phyloP scores from a whole-genome alignment of 2,113 vertebrate species.

The Elephantulus edwardii region DNA sequence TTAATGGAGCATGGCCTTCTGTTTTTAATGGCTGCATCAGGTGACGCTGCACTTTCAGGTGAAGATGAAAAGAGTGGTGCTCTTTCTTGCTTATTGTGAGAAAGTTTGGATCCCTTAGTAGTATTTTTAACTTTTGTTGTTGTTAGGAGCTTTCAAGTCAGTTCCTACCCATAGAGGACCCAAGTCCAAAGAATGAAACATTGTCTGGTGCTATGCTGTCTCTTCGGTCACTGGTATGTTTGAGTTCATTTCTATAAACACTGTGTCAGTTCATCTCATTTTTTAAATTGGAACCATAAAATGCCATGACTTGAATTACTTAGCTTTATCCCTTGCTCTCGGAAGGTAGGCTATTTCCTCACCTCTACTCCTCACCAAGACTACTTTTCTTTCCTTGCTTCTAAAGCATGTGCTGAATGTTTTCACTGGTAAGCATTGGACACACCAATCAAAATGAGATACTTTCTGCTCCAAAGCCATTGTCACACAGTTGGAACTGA shows the following conservation, averaged over 20 bases:
- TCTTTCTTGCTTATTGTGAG: not conserved
- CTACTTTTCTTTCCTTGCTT: constrained; percentile 52
- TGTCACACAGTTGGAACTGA: too few relatives aligned
- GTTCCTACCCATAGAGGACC: not conserved
- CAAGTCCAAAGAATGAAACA: not conserved
- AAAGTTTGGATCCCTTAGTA: too few relatives aligned
- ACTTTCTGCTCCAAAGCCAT: too few relatives aligned
- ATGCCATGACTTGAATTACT: constrained; percentile 18
- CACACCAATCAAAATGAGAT: constrained; percentile 25
- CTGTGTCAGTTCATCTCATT: not conserved
- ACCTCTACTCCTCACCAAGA: not conserved
- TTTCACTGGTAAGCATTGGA: constrained; percentile 17
- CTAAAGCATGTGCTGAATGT: constrained; percentile 19
- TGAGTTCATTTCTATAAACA: not conserved
- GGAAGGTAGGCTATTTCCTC: not conserved
- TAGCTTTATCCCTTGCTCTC: constrained; percentile 11
- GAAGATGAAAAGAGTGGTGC: not conserved
- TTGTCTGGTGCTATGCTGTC: too few relatives aligned
- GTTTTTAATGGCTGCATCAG: not conserved
- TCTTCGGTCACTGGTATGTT: not conserved
- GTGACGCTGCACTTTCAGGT: not conserved
- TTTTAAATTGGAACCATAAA: not conserved
- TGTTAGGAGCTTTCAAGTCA: too few relatives aligned
- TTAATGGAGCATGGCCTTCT: not conserved
- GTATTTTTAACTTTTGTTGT: too few relatives aligned